Evolutionary conservation across 1,140 invertebrate genomes (phyloP), one percentile per base, ranked within the genome.

Genomic region (Leucophenga varia): DNA sequence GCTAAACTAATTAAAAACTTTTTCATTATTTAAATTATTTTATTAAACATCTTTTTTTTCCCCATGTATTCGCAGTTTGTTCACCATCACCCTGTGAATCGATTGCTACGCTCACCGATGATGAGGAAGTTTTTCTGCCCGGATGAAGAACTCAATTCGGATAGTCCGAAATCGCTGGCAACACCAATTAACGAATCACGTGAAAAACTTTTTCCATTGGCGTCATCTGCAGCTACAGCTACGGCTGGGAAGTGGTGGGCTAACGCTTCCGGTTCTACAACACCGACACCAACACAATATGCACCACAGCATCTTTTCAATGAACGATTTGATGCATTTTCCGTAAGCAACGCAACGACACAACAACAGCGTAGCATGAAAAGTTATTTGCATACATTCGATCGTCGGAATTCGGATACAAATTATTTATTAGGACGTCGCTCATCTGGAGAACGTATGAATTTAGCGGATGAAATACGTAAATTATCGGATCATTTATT

Each of bases 31-130:
- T n/a, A n/a, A n/a, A n/a, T n/a, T n/a, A n/a, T n/a, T n/a, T 3
- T 20, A n/a, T n/a, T 8, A n/a, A 7, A 3, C 22, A 14, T 13
- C 13, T 0, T 31, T 34, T 28, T 32, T 17, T 35, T 30, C 30
- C 10, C 18, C 10, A 25, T 83, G 80, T 0, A 64, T 86, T 39
- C 59, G 72, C 80, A 40, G 85, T 82, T 3, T 82, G 84, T 48
- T 89, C 87, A 22, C 87, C 88, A 0, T 89, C 87, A 8, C 86
- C 87, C 0, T 85, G 86, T 52, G 86, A 84, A 42, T 89, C 86
- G 7, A 75, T 89, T 9, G 80, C 79, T 38, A 87, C 84, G 37
- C 79, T 81, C 3, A 77, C 79, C 9, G 80, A 82, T 52, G 74
- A 75, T 21, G 77, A 81, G 3, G 74, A 76, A 21, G 77, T 76